A percentile compares a stretch with the other conserved stretches of the same genome.
Evolutionary conservation across 2,888 invertebrate genomes (phyloP).

Genomic region (Seira ritae): DNA sequence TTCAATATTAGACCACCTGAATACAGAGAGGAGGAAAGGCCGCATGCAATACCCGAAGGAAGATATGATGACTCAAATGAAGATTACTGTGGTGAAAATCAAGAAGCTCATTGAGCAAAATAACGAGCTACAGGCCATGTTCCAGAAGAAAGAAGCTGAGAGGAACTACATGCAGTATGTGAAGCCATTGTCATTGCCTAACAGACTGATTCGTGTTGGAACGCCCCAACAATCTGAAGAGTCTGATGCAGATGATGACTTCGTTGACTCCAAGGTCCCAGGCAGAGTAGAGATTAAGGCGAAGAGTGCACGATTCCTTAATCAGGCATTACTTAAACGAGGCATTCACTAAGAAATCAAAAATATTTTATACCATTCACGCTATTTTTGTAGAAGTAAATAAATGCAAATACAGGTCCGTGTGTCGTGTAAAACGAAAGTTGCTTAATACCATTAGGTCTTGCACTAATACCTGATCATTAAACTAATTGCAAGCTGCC

Average conservation of each 20-base stretch:
- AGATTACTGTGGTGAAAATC: constrained; percentile 52
- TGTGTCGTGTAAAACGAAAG: too few relatives aligned
- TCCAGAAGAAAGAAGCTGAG: constrained; percentile 44
- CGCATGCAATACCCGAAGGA: constrained; percentile 20
- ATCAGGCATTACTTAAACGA: constrained; percentile 67
- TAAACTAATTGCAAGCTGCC: too few relatives aligned
- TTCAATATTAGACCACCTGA: constrained; percentile 63
- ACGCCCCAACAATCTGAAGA: constrained; percentile 67
- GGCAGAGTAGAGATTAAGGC: constrained; percentile 69
- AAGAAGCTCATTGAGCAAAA: constrained; percentile 42
- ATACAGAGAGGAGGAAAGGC: constrained; percentile 60
- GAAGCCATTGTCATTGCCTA: constrained; percentile 55
- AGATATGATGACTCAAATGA: constrained; percentile 55
- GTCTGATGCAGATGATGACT: constrained; percentile 65
- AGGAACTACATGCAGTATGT: constrained; percentile 64
- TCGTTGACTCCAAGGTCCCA: constrained; percentile 68
- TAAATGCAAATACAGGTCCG: too few relatives aligned
- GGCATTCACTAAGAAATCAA: constrained; percentile 61
- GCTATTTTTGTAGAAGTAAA: too few relatives aligned
- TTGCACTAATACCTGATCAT: too few relatives aligned
- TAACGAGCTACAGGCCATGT: constrained; percentile 30
- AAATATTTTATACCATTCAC: too few relatives aligned
- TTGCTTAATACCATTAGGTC: too few relatives aligned
- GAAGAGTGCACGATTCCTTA: constrained; percentile 61
- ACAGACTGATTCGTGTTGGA: constrained; percentile 66